Conservation (phyloP, 2,888 invertebrate genomes). For the Cetonia aurata region DNA sequence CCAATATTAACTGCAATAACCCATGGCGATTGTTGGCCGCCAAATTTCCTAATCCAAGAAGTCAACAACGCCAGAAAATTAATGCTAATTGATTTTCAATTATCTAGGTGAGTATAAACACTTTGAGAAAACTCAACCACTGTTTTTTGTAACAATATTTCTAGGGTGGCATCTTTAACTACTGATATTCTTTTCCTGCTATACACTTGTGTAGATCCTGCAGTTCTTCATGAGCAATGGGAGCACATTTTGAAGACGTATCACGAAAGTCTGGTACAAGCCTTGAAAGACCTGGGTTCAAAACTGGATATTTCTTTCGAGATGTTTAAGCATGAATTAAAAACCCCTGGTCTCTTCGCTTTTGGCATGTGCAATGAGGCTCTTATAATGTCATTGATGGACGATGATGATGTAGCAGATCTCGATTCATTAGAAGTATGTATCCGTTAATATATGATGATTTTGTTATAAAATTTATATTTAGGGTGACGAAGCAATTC, state of each 20-base stretch:
- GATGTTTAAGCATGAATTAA: slow-evolving; percentile 68
- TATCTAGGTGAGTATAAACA: slow-evolving; percentile 64
- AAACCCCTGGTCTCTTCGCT: slow-evolving; percentile 70
- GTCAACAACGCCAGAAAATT: slow-evolving; percentile 43
- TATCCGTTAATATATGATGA: slow-evolving; percentile 23
- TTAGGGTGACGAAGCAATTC: slow-evolving; percentile 69
- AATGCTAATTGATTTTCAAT: slow-evolving; percentile 75
- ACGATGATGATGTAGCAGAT: slow-evolving; percentile 71
- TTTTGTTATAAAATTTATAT: slow-evolving; percentile 28
- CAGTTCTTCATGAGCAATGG: slow-evolving; percentile 70
- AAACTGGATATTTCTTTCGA: slow-evolving; percentile 70
- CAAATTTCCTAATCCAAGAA: slow-evolving; percentile 74
- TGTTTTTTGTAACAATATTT: neutral
- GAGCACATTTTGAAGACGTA: slow-evolving; percentile 71
- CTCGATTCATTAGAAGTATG: slow-evolving; percentile 70
- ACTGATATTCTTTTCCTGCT: slow-evolving; percentile 72
- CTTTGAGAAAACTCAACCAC: no score
- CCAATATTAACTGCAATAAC: slow-evolving; percentile 68
- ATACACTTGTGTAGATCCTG: slow-evolving; percentile 72
- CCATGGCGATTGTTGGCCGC: slow-evolving; percentile 80
- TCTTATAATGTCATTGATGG: slow-evolving; percentile 70
- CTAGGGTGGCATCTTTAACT: slow-evolving; percentile 65
- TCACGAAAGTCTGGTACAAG: slow-evolving; percentile 68
- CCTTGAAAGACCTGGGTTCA: slow-evolving; percentile 73
- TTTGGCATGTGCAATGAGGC: slow-evolving; percentile 71